phyloP scores from a whole-genome alignment of 2,113 vertebrate species.

The Myiopsitta monachus region DNA sequence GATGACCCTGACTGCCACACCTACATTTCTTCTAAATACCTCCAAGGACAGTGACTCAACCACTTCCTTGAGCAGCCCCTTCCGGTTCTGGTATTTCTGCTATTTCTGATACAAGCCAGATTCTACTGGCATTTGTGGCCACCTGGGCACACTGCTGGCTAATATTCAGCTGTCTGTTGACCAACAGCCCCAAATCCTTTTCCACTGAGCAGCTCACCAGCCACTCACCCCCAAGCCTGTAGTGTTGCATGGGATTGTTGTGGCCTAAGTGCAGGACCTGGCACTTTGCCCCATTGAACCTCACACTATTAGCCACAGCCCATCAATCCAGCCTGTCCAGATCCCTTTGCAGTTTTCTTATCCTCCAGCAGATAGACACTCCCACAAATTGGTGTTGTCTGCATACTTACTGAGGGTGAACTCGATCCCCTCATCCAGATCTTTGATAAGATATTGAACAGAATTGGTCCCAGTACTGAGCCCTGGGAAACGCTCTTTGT shows the following conservation, averaged over 20 bases:
- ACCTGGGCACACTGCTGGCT: not conserved
- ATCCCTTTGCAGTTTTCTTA: not conserved
- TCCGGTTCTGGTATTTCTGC: not conserved
- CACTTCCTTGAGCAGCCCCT: not conserved
- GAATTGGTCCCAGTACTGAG: not conserved
- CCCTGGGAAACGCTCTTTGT: not conserved
- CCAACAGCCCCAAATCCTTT: not conserved
- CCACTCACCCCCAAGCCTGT: not conserved
- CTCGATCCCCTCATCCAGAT: not conserved
- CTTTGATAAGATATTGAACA: not conserved
- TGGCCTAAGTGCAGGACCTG: rapidly evolving
- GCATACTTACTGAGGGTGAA: not conserved
- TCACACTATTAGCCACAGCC: not conserved
- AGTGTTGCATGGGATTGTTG: not conserved
- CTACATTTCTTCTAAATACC: not conserved
- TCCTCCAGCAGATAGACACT: not conserved
- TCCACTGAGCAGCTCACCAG: not conserved
- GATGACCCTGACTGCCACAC: not conserved
- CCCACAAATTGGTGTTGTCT: rapidly evolving
- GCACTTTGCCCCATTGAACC: not conserved
- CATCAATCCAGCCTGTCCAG: not conserved
- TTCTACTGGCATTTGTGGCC: not conserved
- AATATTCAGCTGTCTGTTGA: not conserved
- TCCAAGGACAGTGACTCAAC: not conserved
- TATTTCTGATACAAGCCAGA: not conserved